These are phyloP conservation scores for Epizoanthus rinbou DNA, from an alignment of 92 coral and sea anemone species.

Conservation along the genomic window DNA sequence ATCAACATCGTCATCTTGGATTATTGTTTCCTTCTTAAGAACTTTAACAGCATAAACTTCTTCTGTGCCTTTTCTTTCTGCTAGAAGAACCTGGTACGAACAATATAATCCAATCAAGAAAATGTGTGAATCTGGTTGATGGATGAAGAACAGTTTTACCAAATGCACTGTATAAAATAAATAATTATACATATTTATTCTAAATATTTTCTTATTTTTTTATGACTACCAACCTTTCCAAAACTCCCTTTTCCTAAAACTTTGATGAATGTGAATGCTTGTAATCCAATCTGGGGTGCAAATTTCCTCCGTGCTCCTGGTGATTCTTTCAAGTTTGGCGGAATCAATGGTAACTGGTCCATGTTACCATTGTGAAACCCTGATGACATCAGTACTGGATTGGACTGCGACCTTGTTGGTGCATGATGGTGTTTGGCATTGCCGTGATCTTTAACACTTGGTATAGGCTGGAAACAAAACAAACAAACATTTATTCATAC, in stretches of 20 bases:
- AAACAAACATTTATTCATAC: not conserved
- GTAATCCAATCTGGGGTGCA: constrained; percentile 56
- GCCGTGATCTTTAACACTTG: constrained; percentile 19
- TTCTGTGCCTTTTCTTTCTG: constrained; percentile 88
- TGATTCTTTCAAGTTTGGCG: constrained; percentile 55
- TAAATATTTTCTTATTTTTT: not conserved
- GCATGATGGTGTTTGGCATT: constrained; percentile 17
- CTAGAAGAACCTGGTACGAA: constrained; percentile 77
- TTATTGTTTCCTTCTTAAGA: constrained; percentile 88
- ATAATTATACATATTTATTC: not conserved
- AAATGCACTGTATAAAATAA: too few relatives aligned
- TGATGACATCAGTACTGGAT: constrained; percentile 51
- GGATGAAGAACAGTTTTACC: not conserved
- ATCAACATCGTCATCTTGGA: constrained; percentile 96
- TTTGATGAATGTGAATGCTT: constrained; percentile 85
- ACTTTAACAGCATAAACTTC: constrained; percentile 92
- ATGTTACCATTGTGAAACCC: constrained; percentile 44
- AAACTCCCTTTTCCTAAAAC: constrained; percentile 98
- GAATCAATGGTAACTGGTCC: constrained; percentile 43
- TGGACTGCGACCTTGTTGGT: constrained; percentile 44
- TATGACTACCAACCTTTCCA: constrained; percentile 76
- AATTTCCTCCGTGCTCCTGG: constrained; percentile 76
- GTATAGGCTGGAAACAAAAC: constrained; percentile 15
- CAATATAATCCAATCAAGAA: too few relatives aligned
- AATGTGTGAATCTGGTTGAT: too few relatives aligned